phyloP scores from a whole-genome alignment of 2,797 vertebrate species.

The Megalops cyprinoides region DNA sequence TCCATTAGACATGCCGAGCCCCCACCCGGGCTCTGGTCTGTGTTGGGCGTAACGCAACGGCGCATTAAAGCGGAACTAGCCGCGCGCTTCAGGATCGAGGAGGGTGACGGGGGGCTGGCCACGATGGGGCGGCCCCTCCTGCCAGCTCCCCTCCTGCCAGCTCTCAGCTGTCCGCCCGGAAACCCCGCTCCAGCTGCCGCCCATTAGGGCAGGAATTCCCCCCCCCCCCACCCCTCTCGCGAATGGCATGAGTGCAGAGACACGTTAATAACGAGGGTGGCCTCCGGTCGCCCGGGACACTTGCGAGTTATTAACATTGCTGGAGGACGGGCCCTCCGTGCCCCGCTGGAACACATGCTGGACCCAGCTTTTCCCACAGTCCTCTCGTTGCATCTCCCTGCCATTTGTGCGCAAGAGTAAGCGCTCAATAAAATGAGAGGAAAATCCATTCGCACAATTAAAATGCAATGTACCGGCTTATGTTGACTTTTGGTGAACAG shows the following conservation, averaged over 20 bases:
- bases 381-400: neutral
- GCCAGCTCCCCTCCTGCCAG: constrained; percentile 44
- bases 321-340: constrained; percentile 69
- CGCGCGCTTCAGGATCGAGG: neutral
- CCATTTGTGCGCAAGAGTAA: neutral
- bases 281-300: constrained; percentile 65
- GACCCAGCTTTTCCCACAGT: constrained; percentile 62
- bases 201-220: constrained; percentile 81
- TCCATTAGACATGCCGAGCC: neutral
- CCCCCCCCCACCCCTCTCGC: too few relatives aligned
- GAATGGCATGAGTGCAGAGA: constrained; percentile 69
- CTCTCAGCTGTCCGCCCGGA: constrained; percentile 80
- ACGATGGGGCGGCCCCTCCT: too few relatives aligned
- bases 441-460: too few relatives aligned
- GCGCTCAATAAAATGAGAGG: neutral
- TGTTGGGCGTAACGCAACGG: neutral
- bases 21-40: neutral
- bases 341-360: constrained; percentile 63
- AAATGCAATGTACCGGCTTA: too few relatives aligned
- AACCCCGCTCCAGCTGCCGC: constrained; percentile 74
- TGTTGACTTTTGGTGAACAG: too few relatives aligned
- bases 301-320: constrained; percentile 77
- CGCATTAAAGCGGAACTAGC: neutral
- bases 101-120: constrained; percentile 40
- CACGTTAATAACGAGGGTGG: constrained; percentile 71